A percentile compares a stretch with the other conserved stretches of the same genome.
Conservation (phyloP, 2,797 vertebrate genomes). For the Myotis myotis region DNA sequence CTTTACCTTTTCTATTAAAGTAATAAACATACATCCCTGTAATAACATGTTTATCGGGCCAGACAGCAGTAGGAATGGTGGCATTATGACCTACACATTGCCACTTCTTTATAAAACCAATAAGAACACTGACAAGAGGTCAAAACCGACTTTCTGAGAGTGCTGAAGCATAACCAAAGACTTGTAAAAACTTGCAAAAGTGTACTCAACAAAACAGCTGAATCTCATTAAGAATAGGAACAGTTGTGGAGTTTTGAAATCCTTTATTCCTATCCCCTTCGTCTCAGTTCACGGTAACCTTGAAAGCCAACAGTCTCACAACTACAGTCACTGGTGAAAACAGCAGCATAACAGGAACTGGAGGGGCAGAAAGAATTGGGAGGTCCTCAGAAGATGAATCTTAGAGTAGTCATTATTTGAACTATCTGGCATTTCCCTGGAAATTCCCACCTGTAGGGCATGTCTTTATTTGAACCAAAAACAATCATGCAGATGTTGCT, state of each 20-base stretch:
- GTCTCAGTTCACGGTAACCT: not conserved
- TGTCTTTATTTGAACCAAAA: conserved; percentile 24
- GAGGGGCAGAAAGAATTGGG: not conserved
- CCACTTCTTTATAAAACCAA: not conserved
- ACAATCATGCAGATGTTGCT: not conserved
- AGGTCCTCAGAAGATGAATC: not conserved
- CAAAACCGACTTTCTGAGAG: not conserved
- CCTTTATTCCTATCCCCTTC: not conserved
- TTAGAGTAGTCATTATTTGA: not conserved
- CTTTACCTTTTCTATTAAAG: not conserved
- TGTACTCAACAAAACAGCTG: not conserved
- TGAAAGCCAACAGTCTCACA: not conserved
- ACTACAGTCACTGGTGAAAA: not conserved
- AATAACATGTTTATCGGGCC: not conserved
- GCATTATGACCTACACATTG: not conserved
- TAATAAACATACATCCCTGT: not conserved
- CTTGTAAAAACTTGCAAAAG: not conserved
- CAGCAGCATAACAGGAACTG: not conserved
- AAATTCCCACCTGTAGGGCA: conserved; percentile 11
- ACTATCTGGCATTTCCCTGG: not conserved
- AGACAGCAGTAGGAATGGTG: not conserved
- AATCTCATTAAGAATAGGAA: not conserved
- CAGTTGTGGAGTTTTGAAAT: not conserved
- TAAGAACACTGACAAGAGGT: not conserved
- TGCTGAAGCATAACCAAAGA: not conserved